Percentiles rank a stretch among this genome's conserved stretches.
These are phyloP conservation scores for Parochlus steinenii DNA, from an alignment of 2,888 invertebrate genomes.

Conservation along the genomic window DNA sequence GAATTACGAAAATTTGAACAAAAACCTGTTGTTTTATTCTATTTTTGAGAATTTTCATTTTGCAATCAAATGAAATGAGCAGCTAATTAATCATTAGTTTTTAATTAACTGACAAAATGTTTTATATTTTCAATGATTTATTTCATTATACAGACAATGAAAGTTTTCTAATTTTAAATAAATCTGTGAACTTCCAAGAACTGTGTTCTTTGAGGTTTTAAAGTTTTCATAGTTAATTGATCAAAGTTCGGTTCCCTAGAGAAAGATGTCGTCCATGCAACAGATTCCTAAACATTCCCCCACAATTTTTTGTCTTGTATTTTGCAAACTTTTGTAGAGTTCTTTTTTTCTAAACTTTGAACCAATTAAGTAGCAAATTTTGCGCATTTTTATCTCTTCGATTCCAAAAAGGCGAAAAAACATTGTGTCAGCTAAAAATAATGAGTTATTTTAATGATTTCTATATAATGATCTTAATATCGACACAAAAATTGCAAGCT, in stretches of 20 bases:
- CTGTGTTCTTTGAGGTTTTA: background rate
- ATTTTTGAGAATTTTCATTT: too few species aligned
- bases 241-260: too few species aligned
- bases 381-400: background rate
- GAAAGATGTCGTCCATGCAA: too few species aligned
- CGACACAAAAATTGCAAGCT: too few species aligned
- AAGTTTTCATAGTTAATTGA: too few species aligned
- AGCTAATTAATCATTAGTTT: slow-evolving; percentile 12
- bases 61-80: too few species aligned
- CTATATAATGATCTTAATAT: too few species aligned
- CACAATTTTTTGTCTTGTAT: too few species aligned
- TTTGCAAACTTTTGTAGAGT: slow-evolving; percentile 10
- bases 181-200: background rate
- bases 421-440: slow-evolving; percentile 30
- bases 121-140: slow-evolving; percentile 20
- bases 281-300: too few species aligned
- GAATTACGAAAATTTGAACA: too few species aligned
- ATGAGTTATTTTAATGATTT: background rate
- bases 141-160: slow-evolving; percentile 6
- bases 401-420: slow-evolving; percentile 17
- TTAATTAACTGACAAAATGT: slow-evolving; percentile 33
- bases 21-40: too few species aligned
- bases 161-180: background rate
- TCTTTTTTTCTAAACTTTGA: background rate
- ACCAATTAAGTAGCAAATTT: background rate